A percentile compares a stretch with the other conserved stretches of the same genome.
Conservation (phyloP, 1,140 invertebrate genomes). For the Medauroidea extradentata region DNA sequence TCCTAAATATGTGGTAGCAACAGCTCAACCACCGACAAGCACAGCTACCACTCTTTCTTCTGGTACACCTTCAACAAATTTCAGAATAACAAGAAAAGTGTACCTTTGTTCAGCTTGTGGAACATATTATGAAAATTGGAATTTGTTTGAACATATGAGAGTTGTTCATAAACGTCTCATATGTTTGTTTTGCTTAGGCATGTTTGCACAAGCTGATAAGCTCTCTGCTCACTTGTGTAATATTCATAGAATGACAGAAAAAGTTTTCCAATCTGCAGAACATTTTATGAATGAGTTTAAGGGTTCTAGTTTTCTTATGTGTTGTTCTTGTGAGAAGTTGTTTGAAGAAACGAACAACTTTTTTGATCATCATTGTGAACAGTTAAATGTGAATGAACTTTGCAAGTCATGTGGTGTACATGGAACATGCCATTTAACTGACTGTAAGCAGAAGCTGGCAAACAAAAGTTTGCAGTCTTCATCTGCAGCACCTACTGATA, state of each 20-base stretch:
- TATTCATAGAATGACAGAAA: slow-evolving; percentile 68
- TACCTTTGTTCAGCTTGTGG: slow-evolving; percentile 72
- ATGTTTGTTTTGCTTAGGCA: slow-evolving; percentile 71
- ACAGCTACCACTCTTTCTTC: slow-evolving; percentile 20
- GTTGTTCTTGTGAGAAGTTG: slow-evolving; percentile 69
- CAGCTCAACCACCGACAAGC: slow-evolving; percentile 30
- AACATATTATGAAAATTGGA: slow-evolving; percentile 78
- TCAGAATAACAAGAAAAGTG: slow-evolving; percentile 64
- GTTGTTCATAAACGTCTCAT: slow-evolving; percentile 71
- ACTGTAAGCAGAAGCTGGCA: slow-evolving; percentile 34
- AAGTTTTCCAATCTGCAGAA: slow-evolving; percentile 55
- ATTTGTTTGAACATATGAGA: slow-evolving; percentile 74
- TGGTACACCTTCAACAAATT: slow-evolving; percentile 43
- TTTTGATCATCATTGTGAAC: slow-evolving; percentile 61
- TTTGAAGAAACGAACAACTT: slow-evolving; percentile 68
- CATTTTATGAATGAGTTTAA: slow-evolving; percentile 59
- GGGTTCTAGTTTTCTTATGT: slow-evolving; percentile 67
- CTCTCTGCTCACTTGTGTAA: slow-evolving; percentile 65
- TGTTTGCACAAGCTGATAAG: slow-evolving; percentile 72
- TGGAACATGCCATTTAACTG: slow-evolving; percentile 34
- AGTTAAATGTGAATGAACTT: background rate
- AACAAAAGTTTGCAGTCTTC: background rate
- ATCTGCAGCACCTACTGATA: background rate
- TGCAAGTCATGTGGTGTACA: slow-evolving; percentile 38
- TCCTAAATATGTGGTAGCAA: slow-evolving; percentile 19